A percentile compares a stretch with the other conserved stretches of the same genome.
Conservation (phyloP, 1,140 invertebrate genomes). For the Temnothorax curvispinosus region DNA sequence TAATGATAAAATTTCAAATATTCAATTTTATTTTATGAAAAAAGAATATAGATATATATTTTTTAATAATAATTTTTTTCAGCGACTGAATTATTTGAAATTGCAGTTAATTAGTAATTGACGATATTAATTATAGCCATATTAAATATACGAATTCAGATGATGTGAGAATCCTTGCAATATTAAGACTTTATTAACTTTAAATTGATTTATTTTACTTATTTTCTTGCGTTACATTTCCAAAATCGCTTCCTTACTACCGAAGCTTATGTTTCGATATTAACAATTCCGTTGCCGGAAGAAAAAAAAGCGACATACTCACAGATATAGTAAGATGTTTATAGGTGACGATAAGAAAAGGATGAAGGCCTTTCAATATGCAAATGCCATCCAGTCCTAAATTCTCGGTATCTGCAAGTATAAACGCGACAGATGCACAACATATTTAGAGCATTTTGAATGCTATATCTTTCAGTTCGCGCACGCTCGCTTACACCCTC, state of each 20-base stretch:
- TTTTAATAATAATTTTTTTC: background rate
- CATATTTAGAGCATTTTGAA: conserved; percentile 1
- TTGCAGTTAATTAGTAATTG: background rate
- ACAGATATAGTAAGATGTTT: conserved; percentile 85
- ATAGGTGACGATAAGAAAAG: conserved; percentile 84
- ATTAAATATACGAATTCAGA: background rate
- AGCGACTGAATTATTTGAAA: background rate
- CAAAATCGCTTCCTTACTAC: background rate
- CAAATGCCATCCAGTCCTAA: conserved; percentile 74
- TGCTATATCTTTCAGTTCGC: conserved; percentile 19
- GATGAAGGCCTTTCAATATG: conserved; percentile 79
- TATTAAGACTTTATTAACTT: background rate
- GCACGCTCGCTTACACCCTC: conserved; percentile 40
- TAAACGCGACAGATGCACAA: background rate
- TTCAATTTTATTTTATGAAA: background rate
- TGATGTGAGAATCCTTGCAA: background rate
- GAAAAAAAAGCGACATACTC: conserved; percentile 67
- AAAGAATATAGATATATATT: background rate
- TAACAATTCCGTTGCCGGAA: background rate
- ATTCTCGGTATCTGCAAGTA: conserved; percentile 47
- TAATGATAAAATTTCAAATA: background rate
- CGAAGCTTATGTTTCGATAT: background rate
- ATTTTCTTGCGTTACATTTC: background rate
- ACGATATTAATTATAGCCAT: background rate
- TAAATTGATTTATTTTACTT: background rate